Evolutionary conservation across 2,113 vertebrate species (phyloP).

Genomic region (Oceanites oceanicus): DNA sequence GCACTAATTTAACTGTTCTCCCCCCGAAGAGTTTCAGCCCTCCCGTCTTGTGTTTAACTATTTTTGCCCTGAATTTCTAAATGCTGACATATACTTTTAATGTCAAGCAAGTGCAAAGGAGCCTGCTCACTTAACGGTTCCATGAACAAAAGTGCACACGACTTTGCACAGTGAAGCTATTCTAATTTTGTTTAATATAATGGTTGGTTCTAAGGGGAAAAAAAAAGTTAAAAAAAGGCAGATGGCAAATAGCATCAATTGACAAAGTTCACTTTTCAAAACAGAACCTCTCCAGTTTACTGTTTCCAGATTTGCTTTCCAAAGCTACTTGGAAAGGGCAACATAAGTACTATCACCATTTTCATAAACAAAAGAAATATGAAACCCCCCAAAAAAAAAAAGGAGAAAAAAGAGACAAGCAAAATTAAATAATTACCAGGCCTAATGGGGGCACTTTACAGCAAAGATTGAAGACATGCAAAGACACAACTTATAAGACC

Average conservation of each 20-base stretch:
- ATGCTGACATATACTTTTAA: background rate
- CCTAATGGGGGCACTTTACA: background rate
- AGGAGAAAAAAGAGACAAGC: background rate
- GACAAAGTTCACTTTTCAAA: background rate
- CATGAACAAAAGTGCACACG: accelerated
- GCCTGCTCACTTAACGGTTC: background rate
- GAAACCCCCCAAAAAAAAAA: background rate
- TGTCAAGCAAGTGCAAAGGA: background rate
- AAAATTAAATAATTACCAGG: background rate
- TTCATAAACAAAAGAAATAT: background rate
- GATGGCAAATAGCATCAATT: background rate
- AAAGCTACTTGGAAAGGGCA: background rate
- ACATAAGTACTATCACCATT: background rate
- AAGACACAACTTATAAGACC: background rate
- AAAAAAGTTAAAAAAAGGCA: background rate
- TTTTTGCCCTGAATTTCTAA: background rate
- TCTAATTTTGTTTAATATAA: background rate
- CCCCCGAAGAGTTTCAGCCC: background rate
- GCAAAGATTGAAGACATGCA: background rate
- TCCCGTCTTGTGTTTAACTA: background rate
- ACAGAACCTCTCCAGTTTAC: background rate
- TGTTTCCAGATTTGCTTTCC: background rate
- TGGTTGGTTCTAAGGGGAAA: background rate
- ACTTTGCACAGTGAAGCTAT: background rate
- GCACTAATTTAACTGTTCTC: background rate